phyloP scores from a whole-genome alignment of 1,140 invertebrate species.

The Eueides isabella region DNA sequence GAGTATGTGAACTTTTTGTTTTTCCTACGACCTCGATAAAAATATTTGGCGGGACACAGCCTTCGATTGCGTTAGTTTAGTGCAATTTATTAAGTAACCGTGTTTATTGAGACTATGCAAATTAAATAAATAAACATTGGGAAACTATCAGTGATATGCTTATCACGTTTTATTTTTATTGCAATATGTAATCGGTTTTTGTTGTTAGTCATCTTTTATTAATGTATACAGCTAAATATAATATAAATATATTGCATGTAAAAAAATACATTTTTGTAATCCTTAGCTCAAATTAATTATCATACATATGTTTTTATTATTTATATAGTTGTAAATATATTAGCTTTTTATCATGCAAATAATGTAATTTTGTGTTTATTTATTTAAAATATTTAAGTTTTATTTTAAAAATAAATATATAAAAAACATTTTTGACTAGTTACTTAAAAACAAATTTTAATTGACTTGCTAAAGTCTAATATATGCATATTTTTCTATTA shows the following conservation, averaged over 20 bases:
- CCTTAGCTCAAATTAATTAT: neutral
- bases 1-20: slow-evolving; percentile 25
- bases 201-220: neutral
- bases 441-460: no score
- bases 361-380: no score
- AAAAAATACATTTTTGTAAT: no score
- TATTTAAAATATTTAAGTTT: no score
- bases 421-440: no score
- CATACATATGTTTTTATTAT: no score
- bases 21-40: slow-evolving; percentile 48
- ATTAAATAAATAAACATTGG: slow-evolving; percentile 30
- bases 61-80: slow-evolving; percentile 38
- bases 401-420: no score
- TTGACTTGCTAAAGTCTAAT: no score
- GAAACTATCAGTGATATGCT: slow-evolving; percentile 1
- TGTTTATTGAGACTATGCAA: slow-evolving; percentile 30
- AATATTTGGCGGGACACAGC: slow-evolving; percentile 48
- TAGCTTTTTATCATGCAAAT: no score
- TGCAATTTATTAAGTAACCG: slow-evolving; percentile 31
- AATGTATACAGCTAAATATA: neutral
- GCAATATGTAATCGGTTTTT: slow-evolving; percentile 10
- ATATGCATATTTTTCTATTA: no score
- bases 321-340: no score
- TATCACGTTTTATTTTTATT: slow-evolving; percentile 22
- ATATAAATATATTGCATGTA: neutral